Evolutionary conservation across 2,113 vertebrate species (phyloP).

Genomic region (Poeciliopsis prolifica): DNA sequence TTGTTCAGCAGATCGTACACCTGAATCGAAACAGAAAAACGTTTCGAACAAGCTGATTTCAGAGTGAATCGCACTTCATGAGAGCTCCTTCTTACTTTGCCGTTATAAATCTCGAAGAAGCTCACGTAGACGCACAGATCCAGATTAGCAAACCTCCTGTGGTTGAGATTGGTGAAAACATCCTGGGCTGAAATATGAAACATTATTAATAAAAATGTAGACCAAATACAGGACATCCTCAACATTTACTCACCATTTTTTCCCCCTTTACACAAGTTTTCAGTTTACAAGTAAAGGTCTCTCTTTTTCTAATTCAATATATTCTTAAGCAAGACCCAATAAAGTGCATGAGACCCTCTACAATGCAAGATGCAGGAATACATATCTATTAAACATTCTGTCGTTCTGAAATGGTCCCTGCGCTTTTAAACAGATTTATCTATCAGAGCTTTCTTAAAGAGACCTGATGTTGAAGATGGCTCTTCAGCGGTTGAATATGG

Average conservation of each 20-base stretch:
- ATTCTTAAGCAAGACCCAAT: no score
- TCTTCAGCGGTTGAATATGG: neutral
- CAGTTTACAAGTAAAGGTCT: no score
- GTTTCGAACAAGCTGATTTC: neutral
- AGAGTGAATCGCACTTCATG: neutral
- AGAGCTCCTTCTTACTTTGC: slow-evolving; percentile 83
- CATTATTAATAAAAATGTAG: neutral
- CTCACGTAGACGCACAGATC: slow-evolving; percentile 87
- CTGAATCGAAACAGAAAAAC: slow-evolving; percentile 61
- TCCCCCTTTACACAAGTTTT: no score
- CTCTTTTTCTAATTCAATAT: no score
- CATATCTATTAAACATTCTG: neutral
- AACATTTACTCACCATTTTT: no score
- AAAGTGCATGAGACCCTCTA: no score
- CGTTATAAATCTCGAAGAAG: slow-evolving; percentile 99
- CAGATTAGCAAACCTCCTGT: slow-evolving; percentile 80
- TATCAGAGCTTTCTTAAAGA: neutral
- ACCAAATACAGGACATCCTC: no score
- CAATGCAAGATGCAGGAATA: neutral
- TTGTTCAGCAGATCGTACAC: slow-evolving; percentile 96
- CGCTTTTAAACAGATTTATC: neutral
- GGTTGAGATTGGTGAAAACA: slow-evolving; percentile 87
- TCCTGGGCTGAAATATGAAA: slow-evolving; percentile 84
- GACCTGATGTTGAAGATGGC: neutral
- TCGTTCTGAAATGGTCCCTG: neutral